These are phyloP conservation scores for Rhagoletis zephyria DNA, from an alignment of 1,140 invertebrate species.

Conservation along the genomic window DNA sequence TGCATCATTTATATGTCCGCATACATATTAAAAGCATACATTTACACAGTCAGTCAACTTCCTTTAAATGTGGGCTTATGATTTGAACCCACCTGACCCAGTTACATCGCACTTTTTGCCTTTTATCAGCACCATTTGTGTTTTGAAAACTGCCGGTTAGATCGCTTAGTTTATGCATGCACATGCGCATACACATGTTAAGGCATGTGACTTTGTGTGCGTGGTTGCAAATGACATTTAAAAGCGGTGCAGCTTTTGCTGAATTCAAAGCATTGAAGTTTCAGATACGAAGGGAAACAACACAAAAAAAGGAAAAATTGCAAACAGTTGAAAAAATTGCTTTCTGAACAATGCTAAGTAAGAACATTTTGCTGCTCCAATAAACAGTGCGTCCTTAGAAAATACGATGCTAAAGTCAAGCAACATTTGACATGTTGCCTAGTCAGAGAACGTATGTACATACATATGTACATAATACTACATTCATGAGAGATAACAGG, in stretches of 20 bases:
- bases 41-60: background rate
- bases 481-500: background rate
- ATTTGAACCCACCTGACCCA: conserved; percentile 40
- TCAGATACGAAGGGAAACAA: conserved; percentile 8
- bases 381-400: conserved; percentile 18
- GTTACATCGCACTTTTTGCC: background rate
- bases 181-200: background rate
- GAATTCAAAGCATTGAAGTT: conserved; percentile 24
- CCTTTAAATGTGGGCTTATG: background rate
- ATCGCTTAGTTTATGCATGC: background rate
- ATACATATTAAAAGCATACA: too few species aligned
- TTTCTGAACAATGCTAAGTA: conserved; percentile 11
- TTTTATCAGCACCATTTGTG: conserved; percentile 19
- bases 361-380: conserved; percentile 34
- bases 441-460: background rate
- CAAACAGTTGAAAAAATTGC: background rate
- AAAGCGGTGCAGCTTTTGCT: background rate
- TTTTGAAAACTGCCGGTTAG: conserved; percentile 38
- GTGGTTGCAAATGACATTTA: background rate
- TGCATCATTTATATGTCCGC: too few species aligned
- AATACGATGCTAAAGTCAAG: conserved; percentile 15
- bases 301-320: background rate
- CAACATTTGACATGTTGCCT: background rate
- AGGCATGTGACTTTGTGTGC: background rate
- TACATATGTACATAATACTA: background rate